phyloP scores from a whole-genome alignment of 1,140 invertebrate species.

The Littorina saxatilis region DNA sequence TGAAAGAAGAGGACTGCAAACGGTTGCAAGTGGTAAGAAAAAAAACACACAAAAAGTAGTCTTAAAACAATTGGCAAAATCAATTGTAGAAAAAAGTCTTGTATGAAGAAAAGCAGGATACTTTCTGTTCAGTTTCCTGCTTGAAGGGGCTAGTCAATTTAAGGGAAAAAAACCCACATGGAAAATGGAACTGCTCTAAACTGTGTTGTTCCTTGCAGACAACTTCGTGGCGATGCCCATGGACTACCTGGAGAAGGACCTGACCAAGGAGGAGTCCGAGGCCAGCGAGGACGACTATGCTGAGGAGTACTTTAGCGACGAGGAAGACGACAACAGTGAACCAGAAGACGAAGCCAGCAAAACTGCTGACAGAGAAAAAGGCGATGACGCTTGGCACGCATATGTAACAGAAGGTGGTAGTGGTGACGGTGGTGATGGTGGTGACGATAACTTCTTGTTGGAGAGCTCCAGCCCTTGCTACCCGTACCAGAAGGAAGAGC shows the following conservation, averaged over 20 bases:
- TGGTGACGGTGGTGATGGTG: not conserved
- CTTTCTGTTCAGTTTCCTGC: no score
- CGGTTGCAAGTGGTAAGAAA: no score
- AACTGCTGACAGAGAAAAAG: not conserved
- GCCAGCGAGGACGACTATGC: not conserved
- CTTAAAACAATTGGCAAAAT: no score
- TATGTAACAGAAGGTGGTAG: not conserved
- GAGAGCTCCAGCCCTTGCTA: not conserved
- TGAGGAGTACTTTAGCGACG: constrained; percentile 5
- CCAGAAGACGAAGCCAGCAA: constrained; percentile 5
- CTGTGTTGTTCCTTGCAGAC: constrained; percentile 57
- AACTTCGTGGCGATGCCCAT: constrained; percentile 64
- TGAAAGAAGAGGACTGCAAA: no score
- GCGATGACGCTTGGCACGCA: not conserved
- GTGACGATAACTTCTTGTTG: no score
- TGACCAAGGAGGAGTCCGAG: constrained; percentile 24
- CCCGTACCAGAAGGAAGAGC: not conserved
- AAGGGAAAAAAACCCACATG: no score
- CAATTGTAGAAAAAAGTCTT: no score
- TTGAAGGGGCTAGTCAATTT: no score
- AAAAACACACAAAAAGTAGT: no score
- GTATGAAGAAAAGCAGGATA: no score
- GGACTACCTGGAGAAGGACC: constrained; percentile 47
- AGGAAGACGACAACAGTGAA: not conserved
- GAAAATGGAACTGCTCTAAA: no score